These are phyloP conservation scores for Drosophila hydei DNA, from an alignment of 1,140 invertebrate genomes.

Conservation along the genomic window DNA sequence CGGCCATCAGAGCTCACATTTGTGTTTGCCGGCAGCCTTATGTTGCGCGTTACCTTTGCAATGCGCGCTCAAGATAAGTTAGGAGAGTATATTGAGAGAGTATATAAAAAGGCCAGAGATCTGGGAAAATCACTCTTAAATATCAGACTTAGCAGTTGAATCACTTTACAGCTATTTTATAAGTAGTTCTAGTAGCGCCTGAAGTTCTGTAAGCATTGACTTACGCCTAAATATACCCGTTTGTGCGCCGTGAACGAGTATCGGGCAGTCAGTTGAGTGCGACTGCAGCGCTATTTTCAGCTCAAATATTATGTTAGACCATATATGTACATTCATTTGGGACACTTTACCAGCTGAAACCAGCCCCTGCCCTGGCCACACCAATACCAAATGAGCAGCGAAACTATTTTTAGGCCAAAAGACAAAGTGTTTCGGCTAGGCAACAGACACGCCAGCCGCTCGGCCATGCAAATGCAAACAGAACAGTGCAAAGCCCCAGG, in stretches of 20 bases:
- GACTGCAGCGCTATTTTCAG: slow-evolving; percentile 14
- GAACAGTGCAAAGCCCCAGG: slow-evolving; percentile 68
- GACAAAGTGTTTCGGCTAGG: slow-evolving; percentile 49
- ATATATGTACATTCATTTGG: slow-evolving; percentile 34
- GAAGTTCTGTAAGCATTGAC: too few relatives aligned
- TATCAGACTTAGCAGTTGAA: too few relatives aligned
- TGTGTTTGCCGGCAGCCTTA: slow-evolving; percentile 4
- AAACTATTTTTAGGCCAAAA: slow-evolving; percentile 66
- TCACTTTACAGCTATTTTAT: too few relatives aligned
- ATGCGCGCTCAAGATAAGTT: too few relatives aligned
- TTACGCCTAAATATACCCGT: too few relatives aligned
- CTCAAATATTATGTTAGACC: slow-evolving; percentile 38
- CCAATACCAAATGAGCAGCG: slow-evolving; percentile 43
- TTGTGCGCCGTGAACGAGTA: too few relatives aligned
- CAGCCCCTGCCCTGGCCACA: background rate
- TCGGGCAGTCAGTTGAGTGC: too few relatives aligned
- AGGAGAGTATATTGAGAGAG: too few relatives aligned
- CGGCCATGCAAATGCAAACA: slow-evolving; percentile 69
- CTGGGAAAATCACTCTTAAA: too few relatives aligned
- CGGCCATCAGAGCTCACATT: slow-evolving; percentile 21
- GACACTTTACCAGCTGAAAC: slow-evolving; percentile 29
- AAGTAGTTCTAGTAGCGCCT: too few relatives aligned
- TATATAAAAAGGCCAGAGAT: too few relatives aligned
- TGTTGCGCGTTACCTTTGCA: slow-evolving; percentile 19
- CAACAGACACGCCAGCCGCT: slow-evolving; percentile 47